Evolutionary conservation across 2,888 invertebrate genomes (phyloP), one percentile per base, ranked within the genome.

Genomic region (Drosophila subquinaria): DNA sequence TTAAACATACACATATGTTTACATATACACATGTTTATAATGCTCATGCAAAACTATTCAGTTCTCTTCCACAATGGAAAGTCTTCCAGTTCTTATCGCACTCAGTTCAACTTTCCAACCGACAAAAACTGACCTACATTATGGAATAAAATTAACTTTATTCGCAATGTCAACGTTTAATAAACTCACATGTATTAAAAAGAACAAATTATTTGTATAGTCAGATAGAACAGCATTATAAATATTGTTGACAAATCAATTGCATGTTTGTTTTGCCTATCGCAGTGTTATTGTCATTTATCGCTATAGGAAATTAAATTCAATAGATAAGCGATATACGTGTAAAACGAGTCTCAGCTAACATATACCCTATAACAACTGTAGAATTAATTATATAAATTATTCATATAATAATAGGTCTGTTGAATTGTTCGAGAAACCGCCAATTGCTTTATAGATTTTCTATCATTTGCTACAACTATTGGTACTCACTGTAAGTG

Each of bases 61-160:
- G 11, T 10, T 35, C n/a, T 35, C 50, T 30, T 17, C 1, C 42
- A 45, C 42, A 64, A 59, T 67, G 82, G 89, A 82, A 85, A 79
- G 61, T 82, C 81, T 86, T 79, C 3, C 47, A 45, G 43, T 55
- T 59, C 69, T 75, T 75, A 81, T 68, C 82, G 45, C 57, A 42
- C n/a, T 17, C 27, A 13, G 11, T 53, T 33, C 15, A n/a, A 57
- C 48, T 40, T 33, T 0, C 38, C 10, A 55, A 51, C 35, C 68
- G 20, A 47, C 67, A 45, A 67, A 68, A 76, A 76, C 82, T 83
- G 82, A 83, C 82, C 82, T 83, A 77, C 87, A 72, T 62, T 57
- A 69, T 73, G 20, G 27, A 27, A 55, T 48, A 65, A 65, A 63
- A 42, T 61, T n/a, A 66, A 70, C 76, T 66, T 56, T 51, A 43